These are phyloP conservation scores for Phyllotreta cruciferae DNA, from an alignment of 2,888 invertebrate genomes.

Conservation along the genomic window DNA sequence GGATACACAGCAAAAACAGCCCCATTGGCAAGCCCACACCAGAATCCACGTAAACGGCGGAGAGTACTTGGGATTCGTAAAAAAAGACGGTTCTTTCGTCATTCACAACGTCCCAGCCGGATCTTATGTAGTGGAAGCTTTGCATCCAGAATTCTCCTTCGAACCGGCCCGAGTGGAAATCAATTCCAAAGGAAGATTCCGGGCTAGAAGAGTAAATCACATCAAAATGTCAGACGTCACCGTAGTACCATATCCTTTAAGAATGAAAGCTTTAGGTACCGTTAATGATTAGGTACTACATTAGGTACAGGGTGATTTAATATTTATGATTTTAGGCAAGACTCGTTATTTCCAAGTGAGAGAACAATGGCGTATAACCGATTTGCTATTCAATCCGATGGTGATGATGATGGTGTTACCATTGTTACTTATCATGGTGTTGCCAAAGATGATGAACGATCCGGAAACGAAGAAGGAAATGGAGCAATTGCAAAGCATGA, in stretches of 20 bases:
- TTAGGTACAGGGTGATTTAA: neutral
- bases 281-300: neutral
- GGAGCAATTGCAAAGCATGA: slow-evolving; percentile 85
- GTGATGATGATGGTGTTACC: slow-evolving; percentile 97
- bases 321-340: slow-evolving; percentile 64
- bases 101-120: slow-evolving; percentile 89
- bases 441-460: slow-evolving; percentile 97
- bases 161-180: slow-evolving; percentile 97
- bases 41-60: slow-evolving; percentile 88
- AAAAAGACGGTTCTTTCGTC: slow-evolving; percentile 89
- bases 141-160: slow-evolving; percentile 89
- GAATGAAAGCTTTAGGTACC: slow-evolving; percentile 82
- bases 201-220: slow-evolving; percentile 93
- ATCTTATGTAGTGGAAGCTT: slow-evolving; percentile 92
- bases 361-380: slow-evolving; percentile 96
- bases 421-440: slow-evolving; percentile 84
- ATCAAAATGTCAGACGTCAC: slow-evolving; percentile 90
- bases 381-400: slow-evolving; percentile 97
- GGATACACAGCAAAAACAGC: slow-evolving; percentile 65
- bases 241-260: slow-evolving; percentile 91
- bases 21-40: slow-evolving; percentile 79
- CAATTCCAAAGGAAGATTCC: slow-evolving; percentile 94
- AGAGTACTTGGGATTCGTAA: slow-evolving; percentile 85
- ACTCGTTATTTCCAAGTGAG: slow-evolving; percentile 83
- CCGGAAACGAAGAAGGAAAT: slow-evolving; percentile 96